Evolutionary conservation across 2,888 invertebrate species (phyloP).

Genomic region (Troides oblongomaculatus): DNA sequence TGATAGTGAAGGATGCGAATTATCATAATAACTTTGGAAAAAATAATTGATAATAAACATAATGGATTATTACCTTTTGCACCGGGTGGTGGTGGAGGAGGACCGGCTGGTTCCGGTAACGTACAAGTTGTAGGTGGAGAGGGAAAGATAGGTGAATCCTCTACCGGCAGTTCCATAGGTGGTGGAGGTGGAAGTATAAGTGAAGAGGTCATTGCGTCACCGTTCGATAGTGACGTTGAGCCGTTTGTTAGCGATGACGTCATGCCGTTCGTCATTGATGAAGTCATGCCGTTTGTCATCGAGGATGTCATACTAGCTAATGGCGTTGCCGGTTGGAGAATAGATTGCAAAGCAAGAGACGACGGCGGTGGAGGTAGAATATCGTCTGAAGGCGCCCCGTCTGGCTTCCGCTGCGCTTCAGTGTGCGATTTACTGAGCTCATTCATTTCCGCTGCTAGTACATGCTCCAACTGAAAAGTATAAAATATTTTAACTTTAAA

Average conservation of each 20-base stretch:
- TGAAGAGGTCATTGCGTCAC: conserved; percentile 47
- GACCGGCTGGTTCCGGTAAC: conserved; percentile 88
- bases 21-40: too few relatives aligned
- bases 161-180: conserved; percentile 40
- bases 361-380: conserved; percentile 62
- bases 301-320: conserved; percentile 48
- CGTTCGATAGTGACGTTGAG: conserved; percentile 38
- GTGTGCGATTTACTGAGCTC: conserved; percentile 64
- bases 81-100: conserved; percentile 84
- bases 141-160: conserved; percentile 58
- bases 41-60: too few relatives aligned
- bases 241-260: conserved; percentile 39
- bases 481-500: not conserved
- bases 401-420: conserved; percentile 67
- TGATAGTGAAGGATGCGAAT: too few relatives aligned
- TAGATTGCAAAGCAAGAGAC: conserved; percentile 56
- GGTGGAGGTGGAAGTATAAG: conserved; percentile 60
- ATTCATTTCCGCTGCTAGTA: conserved; percentile 69
- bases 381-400: conserved; percentile 70
- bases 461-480: conserved; percentile 62
- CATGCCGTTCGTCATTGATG: conserved; percentile 37
- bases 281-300: conserved; percentile 35
- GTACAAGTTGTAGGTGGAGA: conserved; percentile 78
- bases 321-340: conserved; percentile 49
- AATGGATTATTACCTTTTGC: conserved; percentile 49